Evolutionary conservation across 2,113 vertebrate genomes (phyloP).

Genomic region (Polyodon spathula): DNA sequence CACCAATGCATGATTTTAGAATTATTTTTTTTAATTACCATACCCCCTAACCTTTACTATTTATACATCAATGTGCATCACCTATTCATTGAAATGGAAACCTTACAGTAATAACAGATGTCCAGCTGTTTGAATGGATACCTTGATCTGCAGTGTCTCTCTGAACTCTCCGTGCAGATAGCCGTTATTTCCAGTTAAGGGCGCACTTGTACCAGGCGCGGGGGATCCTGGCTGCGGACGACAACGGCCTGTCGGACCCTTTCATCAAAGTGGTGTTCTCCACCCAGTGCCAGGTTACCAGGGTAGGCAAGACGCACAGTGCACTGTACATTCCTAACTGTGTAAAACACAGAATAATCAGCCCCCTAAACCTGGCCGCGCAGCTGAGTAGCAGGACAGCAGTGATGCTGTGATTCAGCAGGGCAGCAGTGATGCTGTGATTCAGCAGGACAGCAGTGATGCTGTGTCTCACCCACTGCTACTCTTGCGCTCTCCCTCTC

Average conservation of each 20-base stretch:
- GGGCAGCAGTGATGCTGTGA: too few species aligned
- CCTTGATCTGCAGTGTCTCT: neutral
- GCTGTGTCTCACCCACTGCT: neutral
- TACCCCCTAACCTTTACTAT: too few species aligned
- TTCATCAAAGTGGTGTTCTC: constrained; percentile 80
- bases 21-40: too few species aligned
- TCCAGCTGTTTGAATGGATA: neutral
- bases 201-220: constrained; percentile 87
- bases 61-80: too few species aligned
- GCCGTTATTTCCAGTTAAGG: constrained; percentile 82
- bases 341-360: too few species aligned
- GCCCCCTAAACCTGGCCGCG: too few species aligned
- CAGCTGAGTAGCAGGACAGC: too few species aligned
- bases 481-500: neutral
- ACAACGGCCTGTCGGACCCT: constrained; percentile 81
- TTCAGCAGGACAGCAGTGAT: too few species aligned
- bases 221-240: constrained; percentile 76
- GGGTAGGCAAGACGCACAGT: constrained; percentile 44
- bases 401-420: too few species aligned
- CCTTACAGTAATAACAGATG: neutral
- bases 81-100: neutral
- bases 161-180: constrained; percentile 40
- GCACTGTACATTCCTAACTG: neutral
- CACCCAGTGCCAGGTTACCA: constrained; percentile 74
- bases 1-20: too few species aligned